A percentile compares a stretch with the other conserved stretches of the same genome.
Conservation (phyloP, 2,113 vertebrate species). For the Acanthisitta chloris region DNA sequence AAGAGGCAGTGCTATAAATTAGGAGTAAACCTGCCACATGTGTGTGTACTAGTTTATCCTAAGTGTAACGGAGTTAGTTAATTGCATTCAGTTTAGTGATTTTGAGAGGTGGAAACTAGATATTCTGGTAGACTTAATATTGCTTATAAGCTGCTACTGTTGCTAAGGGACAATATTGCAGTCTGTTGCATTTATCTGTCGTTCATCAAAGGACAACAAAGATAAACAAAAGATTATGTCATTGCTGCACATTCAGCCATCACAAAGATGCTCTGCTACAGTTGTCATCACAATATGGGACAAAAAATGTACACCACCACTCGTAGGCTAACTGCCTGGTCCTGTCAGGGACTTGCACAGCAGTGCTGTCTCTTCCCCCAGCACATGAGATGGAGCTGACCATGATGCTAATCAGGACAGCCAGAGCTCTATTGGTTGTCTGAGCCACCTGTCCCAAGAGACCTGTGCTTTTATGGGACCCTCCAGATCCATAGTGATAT, state of each 20-base stretch:
- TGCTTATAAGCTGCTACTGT: not conserved
- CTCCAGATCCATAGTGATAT: not conserved
- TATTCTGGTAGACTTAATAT: not conserved
- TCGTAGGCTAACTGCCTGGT: not conserved
- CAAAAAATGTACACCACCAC: not conserved
- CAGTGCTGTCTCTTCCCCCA: not conserved
- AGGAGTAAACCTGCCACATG: not conserved
- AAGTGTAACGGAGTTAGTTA: not conserved
- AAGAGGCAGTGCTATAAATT: not conserved
- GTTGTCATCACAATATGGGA: not conserved
- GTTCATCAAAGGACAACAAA: not conserved
- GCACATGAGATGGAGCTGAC: not conserved
- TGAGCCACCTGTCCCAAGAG: not conserved
- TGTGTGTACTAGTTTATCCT: not conserved
- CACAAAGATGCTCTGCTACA: not conserved
- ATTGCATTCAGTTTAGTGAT: not conserved
- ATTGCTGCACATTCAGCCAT: not conserved
- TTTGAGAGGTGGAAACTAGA: not conserved
- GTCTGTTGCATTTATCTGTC: not conserved
- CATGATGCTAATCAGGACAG: accelerated
- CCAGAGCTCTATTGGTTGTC: not conserved
- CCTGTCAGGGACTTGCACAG: not conserved
- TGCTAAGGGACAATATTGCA: not conserved
- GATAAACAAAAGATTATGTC: not conserved
- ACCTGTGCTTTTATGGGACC: accelerated